These are phyloP conservation scores for Didymodactylos carnosus DNA, from an alignment of 2,888 invertebrate species.

Conservation along the genomic window DNA sequence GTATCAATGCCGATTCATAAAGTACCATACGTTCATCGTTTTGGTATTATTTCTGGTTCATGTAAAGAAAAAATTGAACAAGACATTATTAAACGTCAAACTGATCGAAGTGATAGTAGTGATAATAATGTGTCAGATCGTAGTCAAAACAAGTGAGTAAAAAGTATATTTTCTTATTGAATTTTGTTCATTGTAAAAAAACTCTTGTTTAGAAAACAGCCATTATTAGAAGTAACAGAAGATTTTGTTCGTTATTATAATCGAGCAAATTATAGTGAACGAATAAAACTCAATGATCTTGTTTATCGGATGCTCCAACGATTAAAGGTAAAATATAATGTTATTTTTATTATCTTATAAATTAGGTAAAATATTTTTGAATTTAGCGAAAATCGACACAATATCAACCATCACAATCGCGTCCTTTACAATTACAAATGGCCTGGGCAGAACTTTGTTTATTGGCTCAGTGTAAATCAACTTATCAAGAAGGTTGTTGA, in stretches of 20 bases:
- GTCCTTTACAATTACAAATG: not conserved
- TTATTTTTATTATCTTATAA: not conserved
- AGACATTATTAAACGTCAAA: not conserved
- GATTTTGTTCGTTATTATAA: slow-evolving; percentile 31
- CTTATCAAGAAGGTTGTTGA: slow-evolving; percentile 28
- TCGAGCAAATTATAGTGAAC: slow-evolving; percentile 21
- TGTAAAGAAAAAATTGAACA: not conserved
- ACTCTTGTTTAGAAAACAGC: not conserved
- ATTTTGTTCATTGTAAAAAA: no score
- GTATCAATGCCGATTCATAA: slow-evolving; percentile 30
- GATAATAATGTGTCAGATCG: not conserved
- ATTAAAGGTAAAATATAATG: slow-evolving; percentile 23
- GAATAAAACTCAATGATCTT: slow-evolving; percentile 23
- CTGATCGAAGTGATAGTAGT: not conserved
- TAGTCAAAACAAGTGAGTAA: not conserved
- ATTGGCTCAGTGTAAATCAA: slow-evolving; percentile 31
- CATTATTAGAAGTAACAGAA: slow-evolving; percentile 26
- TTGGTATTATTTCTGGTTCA: slow-evolving; percentile 31
- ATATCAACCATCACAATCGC: not conserved
- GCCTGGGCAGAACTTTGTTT: slow-evolving; percentile 29
- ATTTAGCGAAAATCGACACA: not conserved
- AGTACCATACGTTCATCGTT: slow-evolving; percentile 32
- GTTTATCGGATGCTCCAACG: slow-evolving; percentile 29
- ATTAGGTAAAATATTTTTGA: not conserved
- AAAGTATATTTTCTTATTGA: not conserved